Evolutionary conservation across 2,113 vertebrate species (phyloP).

Genomic region (Microcebus murinus): DNA sequence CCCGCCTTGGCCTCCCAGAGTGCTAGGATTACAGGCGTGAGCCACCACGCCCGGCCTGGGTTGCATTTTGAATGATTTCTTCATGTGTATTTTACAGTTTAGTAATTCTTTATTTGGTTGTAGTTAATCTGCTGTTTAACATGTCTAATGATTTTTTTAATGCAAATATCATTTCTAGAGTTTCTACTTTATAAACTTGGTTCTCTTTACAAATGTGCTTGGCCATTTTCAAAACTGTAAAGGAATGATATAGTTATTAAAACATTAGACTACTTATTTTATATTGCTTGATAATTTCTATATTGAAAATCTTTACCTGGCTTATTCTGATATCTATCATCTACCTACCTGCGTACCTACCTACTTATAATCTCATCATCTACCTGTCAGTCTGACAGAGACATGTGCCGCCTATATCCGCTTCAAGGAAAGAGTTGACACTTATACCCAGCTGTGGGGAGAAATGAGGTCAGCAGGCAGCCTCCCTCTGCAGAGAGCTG

Average conservation of each 20-base stretch:
- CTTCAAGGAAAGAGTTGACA: background rate
- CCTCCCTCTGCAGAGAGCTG: background rate
- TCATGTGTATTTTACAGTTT: background rate
- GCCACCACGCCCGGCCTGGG: background rate
- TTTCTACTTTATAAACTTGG: background rate
- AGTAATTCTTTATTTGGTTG: background rate
- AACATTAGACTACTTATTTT: constrained; percentile 4
- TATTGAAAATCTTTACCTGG: background rate
- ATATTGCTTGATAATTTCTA: background rate
- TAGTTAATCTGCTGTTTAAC: background rate
- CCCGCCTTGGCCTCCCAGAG: too few species aligned
- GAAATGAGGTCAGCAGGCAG: background rate
- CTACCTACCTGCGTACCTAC: background rate
- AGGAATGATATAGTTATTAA: background rate
- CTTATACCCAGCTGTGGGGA: background rate
- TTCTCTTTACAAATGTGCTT: background rate
- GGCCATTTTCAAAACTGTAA: background rate
- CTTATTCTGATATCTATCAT: background rate
- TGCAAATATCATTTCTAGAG: constrained; percentile 9
- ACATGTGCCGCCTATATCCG: background rate
- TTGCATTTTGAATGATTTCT: background rate
- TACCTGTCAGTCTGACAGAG: background rate
- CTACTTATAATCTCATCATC: too few species aligned
- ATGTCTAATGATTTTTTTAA: background rate
- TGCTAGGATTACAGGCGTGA: too few species aligned